phyloP scores from a whole-genome alignment of 2,888 invertebrate species.

The Hydroisotoma schaefferi region DNA sequence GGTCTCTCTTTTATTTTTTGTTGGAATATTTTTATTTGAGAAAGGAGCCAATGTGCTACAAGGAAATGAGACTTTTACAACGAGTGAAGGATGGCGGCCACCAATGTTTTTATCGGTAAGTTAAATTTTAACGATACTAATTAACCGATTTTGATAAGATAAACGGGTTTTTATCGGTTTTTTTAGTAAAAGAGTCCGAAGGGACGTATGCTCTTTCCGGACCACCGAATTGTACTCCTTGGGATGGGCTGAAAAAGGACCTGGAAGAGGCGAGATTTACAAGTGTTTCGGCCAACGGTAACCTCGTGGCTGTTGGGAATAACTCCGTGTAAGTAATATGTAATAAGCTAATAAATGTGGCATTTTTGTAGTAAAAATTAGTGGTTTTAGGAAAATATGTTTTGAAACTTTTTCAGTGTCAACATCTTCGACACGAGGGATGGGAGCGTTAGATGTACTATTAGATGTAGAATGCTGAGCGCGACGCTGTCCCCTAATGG shows the following conservation, averaged over 20 bases:
- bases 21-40: too few relatives aligned
- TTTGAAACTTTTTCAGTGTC: slow-evolving; percentile 29
- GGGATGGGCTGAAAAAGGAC: slow-evolving; percentile 39
- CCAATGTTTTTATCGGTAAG: slow-evolving; percentile 38
- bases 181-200: slow-evolving; percentile 43
- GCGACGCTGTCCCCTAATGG: slow-evolving; percentile 43
- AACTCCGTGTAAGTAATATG: slow-evolving; percentile 30
- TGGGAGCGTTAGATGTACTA: slow-evolving; percentile 32
- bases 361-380: not conserved
- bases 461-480: slow-evolving; percentile 31
- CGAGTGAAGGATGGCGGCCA: slow-evolving; percentile 37
- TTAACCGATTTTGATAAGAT: not conserved
- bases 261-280: slow-evolving; percentile 41
- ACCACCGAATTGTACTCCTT: slow-evolving; percentile 32
- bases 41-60: too few relatives aligned
- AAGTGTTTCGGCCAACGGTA: slow-evolving; percentile 35
- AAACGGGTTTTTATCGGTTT: not conserved
- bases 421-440: slow-evolving; percentile 37
- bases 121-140: not conserved
- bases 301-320: slow-evolving; percentile 42
- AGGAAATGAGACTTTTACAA: too few relatives aligned
- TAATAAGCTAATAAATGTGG: not conserved
- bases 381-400: not conserved
- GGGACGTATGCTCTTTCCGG: slow-evolving; percentile 44
- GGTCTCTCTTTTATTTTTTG: too few relatives aligned